Evolutionary conservation across 2,113 vertebrate species (phyloP).

Genomic region (Rhinolophus ferrumequinum): DNA sequence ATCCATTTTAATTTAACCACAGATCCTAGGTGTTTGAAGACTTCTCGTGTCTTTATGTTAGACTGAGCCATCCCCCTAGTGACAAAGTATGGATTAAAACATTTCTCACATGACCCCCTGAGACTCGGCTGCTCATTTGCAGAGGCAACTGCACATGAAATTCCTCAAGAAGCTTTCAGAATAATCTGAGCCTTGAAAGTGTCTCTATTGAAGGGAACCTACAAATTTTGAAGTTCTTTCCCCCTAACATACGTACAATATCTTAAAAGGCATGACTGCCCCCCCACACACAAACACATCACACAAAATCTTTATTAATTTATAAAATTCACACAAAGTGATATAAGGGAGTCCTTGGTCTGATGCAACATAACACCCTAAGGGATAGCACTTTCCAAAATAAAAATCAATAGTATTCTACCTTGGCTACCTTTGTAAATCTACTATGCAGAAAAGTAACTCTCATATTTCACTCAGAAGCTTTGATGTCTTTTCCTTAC

Average conservation of each 20-base stretch:
- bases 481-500: not conserved
- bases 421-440: slow-evolving; percentile 15
- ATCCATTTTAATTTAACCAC: not conserved
- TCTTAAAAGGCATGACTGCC: not conserved
- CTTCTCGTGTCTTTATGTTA: not conserved
- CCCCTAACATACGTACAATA: not conserved
- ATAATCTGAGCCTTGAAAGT: not conserved
- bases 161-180: not conserved
- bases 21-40: not conserved
- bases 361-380: not conserved
- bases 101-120: not conserved
- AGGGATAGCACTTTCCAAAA: slow-evolving; percentile 5
- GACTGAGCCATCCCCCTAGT: not conserved
- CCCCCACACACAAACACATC: too few relatives aligned
- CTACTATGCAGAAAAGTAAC: not conserved
- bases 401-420: slow-evolving; percentile 17
- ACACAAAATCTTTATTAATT: slow-evolving; percentile 21
- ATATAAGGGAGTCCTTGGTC: not conserved
- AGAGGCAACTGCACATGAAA: not conserved
- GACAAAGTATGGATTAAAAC: not conserved
- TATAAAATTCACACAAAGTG: slow-evolving; percentile 34
- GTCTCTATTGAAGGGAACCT: not conserved
- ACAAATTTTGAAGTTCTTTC: not conserved
- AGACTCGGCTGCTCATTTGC: not conserved
- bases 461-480: not conserved